Evolutionary conservation across 2,888 invertebrate species (phyloP), one percentile per base, ranked within the genome.

Genomic region (Cataglyphis rosenhaueri): DNA sequence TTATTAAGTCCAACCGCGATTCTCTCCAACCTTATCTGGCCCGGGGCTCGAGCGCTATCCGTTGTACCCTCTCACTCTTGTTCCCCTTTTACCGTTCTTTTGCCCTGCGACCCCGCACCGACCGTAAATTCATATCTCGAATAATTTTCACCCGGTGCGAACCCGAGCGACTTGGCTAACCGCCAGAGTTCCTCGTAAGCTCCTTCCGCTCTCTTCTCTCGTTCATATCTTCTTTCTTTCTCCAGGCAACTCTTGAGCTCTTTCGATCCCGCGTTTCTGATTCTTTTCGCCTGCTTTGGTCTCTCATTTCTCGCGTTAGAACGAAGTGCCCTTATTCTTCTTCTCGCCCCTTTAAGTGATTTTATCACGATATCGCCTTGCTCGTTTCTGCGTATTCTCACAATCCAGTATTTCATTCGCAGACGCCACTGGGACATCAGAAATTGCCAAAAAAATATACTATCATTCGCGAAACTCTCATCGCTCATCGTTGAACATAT

Each of bases 81-180:
- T 78, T 64, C 74, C 70, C 59, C 68, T 32, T 44, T 73, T 59
- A 61, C 29, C 84, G 79, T 78, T 90, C 90, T 87, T 90, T 90
- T 85, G 71, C 87, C 83, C 88, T 48, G 78, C 66, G 84, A 83
- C 32, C 84, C 84, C 84, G 87, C 82, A 84, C 88, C 87, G 83
- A 88, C 91, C 92, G 92, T 94, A 93, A 93, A 94, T 93, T 94
- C 94, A 94, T 94, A 94, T 93, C 94, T 93, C 91, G 92, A 92
- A 94, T 94, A 93, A 94, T 94, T 93, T 93, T 93, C 92, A 89
- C 92, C 92, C 91, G 87, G 86, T 89, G 83, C 86, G 87, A 85
- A 87, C 70, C 84, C 87, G 84, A 84, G 85, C 89, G 87, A 87
- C 89, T 91, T 92, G 92, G 92, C 92, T 87, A 87, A 76, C 87